Conservation (phyloP, 2,888 invertebrate genomes). For the Drosophila flavopinicola region DNA sequence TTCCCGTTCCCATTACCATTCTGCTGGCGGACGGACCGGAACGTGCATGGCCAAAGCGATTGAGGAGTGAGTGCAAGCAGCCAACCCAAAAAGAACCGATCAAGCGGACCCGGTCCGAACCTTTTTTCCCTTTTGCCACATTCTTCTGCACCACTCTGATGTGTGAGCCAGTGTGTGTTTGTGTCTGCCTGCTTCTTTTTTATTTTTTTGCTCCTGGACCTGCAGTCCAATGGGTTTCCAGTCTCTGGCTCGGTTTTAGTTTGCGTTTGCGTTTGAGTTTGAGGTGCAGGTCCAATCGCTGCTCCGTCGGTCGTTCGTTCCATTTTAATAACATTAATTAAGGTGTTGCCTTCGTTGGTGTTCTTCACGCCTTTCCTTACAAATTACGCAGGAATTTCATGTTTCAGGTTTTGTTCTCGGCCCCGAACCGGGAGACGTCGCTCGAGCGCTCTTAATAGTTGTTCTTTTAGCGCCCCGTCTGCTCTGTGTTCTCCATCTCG, state of each 20-base stretch:
- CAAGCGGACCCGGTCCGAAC: constrained; percentile 39
- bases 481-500: constrained; percentile 11
- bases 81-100: constrained; percentile 52
- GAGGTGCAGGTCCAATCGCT: constrained; percentile 64
- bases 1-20: constrained; percentile 16
- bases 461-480: constrained; percentile 71
- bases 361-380: constrained; percentile 85
- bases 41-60: constrained; percentile 62
- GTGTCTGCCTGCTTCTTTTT: constrained; percentile 38
- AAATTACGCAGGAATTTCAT: constrained; percentile 85
- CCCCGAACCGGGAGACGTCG: constrained; percentile 44
- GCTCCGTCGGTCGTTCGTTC: constrained; percentile 75
- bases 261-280: constrained; percentile 45
- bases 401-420: constrained; percentile 78
- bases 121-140: constrained; percentile 61
- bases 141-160: constrained; percentile 31
- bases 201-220: constrained; percentile 47
- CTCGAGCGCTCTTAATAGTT: constrained; percentile 73
- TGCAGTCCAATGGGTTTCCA: constrained; percentile 43
- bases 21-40: constrained; percentile 17
- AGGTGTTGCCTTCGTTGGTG: constrained; percentile 85
- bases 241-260: constrained; percentile 38
- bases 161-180: constrained; percentile 10
- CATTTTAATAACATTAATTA: constrained; percentile 85
- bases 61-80: constrained; percentile 48